These are phyloP conservation scores for Pachyuromys duprasi DNA, from an alignment of 2,797 vertebrate species.

Conservation along the genomic window DNA sequence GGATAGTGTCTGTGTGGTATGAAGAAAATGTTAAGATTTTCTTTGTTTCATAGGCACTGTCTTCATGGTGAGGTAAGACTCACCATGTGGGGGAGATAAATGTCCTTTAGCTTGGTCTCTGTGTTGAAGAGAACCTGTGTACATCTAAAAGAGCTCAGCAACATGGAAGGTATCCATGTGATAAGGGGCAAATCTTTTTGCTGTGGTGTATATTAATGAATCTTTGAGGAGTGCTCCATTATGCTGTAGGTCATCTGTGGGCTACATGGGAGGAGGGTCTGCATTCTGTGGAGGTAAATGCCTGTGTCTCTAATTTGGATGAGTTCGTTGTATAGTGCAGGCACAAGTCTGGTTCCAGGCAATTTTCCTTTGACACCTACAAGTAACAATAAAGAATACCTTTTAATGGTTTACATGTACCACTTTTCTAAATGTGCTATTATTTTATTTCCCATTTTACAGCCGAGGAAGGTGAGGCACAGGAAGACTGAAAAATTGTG, in stretches of 20 bases:
- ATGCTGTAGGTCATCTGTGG: not conserved
- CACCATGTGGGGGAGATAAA: not conserved
- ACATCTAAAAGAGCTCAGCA: not conserved
- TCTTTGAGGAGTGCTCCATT: not conserved
- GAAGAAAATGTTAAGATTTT: not conserved
- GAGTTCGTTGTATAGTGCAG: not conserved
- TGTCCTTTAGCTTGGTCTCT: not conserved
- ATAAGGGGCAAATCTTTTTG: not conserved
- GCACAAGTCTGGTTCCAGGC: constrained; percentile 24
- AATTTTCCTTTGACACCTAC: constrained; percentile 54
- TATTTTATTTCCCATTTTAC: not conserved
- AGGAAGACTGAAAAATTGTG: not conserved
- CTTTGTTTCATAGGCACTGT: not conserved
- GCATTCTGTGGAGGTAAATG: not conserved
- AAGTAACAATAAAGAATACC: constrained; percentile 61
- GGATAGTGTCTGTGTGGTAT: not conserved
- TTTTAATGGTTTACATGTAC: not conserved
- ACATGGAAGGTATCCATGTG: too few species aligned
- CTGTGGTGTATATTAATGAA: not conserved
- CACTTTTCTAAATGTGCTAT: constrained; percentile 32
- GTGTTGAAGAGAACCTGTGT: not conserved
- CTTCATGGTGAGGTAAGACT: not conserved
- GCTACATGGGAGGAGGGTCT: not conserved
- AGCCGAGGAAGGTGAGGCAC: constrained; percentile 11
- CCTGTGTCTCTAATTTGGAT: not conserved